phyloP scores from a whole-genome alignment of 2,888 invertebrate genomes.

The Operophtera brumata region DNA sequence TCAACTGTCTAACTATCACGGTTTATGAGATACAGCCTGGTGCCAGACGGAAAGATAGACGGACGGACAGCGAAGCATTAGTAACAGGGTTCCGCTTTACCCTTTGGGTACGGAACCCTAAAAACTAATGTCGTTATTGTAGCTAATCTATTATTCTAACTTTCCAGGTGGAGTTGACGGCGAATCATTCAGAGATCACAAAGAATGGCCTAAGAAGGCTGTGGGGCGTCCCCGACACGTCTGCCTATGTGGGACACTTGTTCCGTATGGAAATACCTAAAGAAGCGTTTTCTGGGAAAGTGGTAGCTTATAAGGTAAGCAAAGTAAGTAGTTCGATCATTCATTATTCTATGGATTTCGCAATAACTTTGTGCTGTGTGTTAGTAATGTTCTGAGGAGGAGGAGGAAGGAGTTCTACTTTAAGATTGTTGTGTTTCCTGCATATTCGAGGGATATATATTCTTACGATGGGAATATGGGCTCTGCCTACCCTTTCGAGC shows the following conservation, averaged over 20 bases:
- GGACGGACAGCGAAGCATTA: too few relatives aligned
- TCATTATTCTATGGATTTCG: constrained; percentile 3
- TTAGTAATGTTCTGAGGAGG: neutral
- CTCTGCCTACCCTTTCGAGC: neutral
- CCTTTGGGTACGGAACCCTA: too few relatives aligned
- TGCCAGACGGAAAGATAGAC: too few relatives aligned
- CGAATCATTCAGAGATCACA: constrained; percentile 73
- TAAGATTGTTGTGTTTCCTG: neutral
- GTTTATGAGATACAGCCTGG: too few relatives aligned
- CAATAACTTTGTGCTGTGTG: neutral
- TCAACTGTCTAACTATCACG: too few relatives aligned
- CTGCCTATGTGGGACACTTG: constrained; percentile 85
- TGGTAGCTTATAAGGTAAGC: constrained; percentile 85
- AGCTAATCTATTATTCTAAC: neutral
- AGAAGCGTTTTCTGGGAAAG: constrained; percentile 85
- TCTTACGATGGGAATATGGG: too few relatives aligned
- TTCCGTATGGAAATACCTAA: constrained; percentile 87
- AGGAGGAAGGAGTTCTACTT: too few relatives aligned
- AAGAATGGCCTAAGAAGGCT: constrained; percentile 77
- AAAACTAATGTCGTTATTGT: too few relatives aligned
- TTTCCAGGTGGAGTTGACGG: constrained; percentile 70
- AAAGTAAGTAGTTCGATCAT: constrained; percentile 7
- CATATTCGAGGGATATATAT: neutral
- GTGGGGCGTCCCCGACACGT: constrained; percentile 83
- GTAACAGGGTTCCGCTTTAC: too few relatives aligned